Percentiles rank a stretch among this genome's conserved stretches.
Evolutionary conservation across 2,888 invertebrate species (phyloP).

Genomic region (Pogonocherus hispidulus): DNA sequence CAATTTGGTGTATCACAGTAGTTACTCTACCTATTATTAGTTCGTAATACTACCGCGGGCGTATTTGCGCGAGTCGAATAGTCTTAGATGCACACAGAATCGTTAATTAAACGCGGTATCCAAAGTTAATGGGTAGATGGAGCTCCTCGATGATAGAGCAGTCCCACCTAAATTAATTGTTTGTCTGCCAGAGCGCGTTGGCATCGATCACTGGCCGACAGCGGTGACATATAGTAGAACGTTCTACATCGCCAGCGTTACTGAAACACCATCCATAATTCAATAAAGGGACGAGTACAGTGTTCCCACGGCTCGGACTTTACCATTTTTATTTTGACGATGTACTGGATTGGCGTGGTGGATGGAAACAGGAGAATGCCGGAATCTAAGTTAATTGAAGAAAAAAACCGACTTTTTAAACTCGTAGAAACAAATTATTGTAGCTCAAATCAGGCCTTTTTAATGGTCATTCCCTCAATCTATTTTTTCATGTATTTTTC

Average conservation of each 20-base stretch:
- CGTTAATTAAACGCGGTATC: slow-evolving; percentile 37
- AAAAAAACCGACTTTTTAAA: no score
- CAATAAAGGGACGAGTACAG: slow-evolving; percentile 55
- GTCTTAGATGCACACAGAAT: slow-evolving; percentile 33
- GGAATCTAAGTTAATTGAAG: no score
- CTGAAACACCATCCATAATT: slow-evolving; percentile 63
- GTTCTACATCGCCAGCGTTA: slow-evolving; percentile 63
- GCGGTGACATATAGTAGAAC: slow-evolving; percentile 62
- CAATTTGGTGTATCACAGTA: no score
- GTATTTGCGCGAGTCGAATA: slow-evolving; percentile 39
- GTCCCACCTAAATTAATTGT: slow-evolving; percentile 61
- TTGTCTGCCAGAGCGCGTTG: slow-evolving; percentile 52
- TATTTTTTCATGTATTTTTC: no score
- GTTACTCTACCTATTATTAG: no score
- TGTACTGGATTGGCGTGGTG: neutral
- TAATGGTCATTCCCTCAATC: no score
- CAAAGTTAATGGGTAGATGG: slow-evolving; percentile 45
- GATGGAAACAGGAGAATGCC: no score
- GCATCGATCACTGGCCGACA: slow-evolving; percentile 60
- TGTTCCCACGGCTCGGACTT: slow-evolving; percentile 59
- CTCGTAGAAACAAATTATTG: no score
- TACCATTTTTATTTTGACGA: slow-evolving; percentile 5
- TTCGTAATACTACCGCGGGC: neutral
- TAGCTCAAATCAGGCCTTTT: no score
- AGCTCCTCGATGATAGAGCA: slow-evolving; percentile 41